phyloP scores from a whole-genome alignment of 2,797 vertebrate genomes.

The Simalia tracyae region DNA sequence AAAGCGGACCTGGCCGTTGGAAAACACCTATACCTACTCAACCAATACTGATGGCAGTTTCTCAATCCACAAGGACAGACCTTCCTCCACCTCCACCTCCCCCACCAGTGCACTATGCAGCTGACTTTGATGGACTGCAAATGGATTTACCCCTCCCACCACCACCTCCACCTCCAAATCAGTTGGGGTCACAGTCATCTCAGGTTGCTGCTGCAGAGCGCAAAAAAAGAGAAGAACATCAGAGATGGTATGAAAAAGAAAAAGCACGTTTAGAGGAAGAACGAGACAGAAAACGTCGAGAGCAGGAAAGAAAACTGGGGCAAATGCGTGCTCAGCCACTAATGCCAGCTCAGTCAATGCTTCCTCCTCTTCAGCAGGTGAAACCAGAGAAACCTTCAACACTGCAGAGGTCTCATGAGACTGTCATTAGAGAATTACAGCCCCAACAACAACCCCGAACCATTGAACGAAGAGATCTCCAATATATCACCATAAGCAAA shows the following conservation, averaged over 20 bases:
- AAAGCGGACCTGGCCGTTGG: conserved; percentile 94
- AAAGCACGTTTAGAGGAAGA: conserved; percentile 97
- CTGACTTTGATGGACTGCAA: conserved; percentile 78
- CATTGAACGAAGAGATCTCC: conserved; percentile 92
- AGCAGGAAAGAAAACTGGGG: conserved; percentile 93
- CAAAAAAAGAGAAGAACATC: conserved; percentile 95
- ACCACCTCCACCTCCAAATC: conserved; percentile 66
- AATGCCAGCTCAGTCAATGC: conserved; percentile 70
- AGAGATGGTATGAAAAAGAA: conserved; percentile 98
- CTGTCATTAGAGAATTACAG: conserved; percentile 92
- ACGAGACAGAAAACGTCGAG: conserved; percentile 90
- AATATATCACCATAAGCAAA: conserved; percentile 82
- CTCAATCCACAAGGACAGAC: conserved; percentile 79
- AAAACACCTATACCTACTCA: conserved; percentile 85
- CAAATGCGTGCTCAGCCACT: conserved; percentile 86
- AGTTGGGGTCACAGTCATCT: conserved; percentile 74
- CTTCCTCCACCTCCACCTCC: conserved; percentile 79
- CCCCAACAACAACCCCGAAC: conserved; percentile 97
- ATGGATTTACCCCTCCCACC: conserved; percentile 80
- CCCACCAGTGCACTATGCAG: conserved; percentile 74
- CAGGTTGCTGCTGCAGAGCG: conserved; percentile 81
- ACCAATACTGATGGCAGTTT: conserved; percentile 63
- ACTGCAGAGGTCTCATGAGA: conserved; percentile 85
- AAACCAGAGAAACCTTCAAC: conserved; percentile 86
- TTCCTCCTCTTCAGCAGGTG: conserved; percentile 72